A percentile compares a stretch with the other conserved stretches of the same genome.
Conservation (phyloP, 2,888 invertebrate genomes). For the Drosophila recens region DNA sequence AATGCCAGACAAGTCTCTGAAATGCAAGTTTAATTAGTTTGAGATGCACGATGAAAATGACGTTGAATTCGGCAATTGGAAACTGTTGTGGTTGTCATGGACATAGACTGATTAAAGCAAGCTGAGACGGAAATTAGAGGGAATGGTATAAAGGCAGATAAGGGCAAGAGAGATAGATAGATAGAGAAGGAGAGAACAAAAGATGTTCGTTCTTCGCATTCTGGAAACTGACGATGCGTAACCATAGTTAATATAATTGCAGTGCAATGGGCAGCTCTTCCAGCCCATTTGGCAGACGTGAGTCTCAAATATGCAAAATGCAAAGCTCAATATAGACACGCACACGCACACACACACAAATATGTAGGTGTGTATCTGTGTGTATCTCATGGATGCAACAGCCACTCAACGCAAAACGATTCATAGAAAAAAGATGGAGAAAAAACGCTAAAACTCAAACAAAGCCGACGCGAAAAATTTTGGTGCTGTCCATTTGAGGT, state of each 20-base stretch:
- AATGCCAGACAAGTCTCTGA: constrained; percentile 36
- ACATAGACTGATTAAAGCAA: constrained; percentile 55
- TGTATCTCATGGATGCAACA: constrained; percentile 34
- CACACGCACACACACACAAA: not conserved
- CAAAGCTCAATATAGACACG: constrained; percentile 37
- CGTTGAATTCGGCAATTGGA: constrained; percentile 52
- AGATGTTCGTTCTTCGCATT: not conserved
- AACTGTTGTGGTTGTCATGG: constrained; percentile 50
- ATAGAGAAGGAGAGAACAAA: not conserved
- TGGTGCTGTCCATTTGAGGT: constrained; percentile 56
- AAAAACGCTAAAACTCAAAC: constrained; percentile 13
- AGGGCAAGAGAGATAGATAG: not conserved
- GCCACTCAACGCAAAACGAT: constrained; percentile 37
- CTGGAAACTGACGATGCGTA: constrained; percentile 43
- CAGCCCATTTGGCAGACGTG: constrained; percentile 61
- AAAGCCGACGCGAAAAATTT: constrained; percentile 17
- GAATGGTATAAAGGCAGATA: not conserved
- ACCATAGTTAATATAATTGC: constrained; percentile 58
- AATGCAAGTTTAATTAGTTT: constrained; percentile 70
- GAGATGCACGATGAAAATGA: constrained; percentile 47
- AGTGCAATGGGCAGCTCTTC: constrained; percentile 52
- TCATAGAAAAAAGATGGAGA: not conserved
- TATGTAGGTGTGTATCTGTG: constrained; percentile 2
- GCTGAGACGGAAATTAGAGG: constrained; percentile 12
- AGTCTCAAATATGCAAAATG: constrained; percentile 57